These are phyloP conservation scores for Mechanitis messenoides DNA, from an alignment of 2,888 invertebrate genomes.

Conservation along the genomic window DNA sequence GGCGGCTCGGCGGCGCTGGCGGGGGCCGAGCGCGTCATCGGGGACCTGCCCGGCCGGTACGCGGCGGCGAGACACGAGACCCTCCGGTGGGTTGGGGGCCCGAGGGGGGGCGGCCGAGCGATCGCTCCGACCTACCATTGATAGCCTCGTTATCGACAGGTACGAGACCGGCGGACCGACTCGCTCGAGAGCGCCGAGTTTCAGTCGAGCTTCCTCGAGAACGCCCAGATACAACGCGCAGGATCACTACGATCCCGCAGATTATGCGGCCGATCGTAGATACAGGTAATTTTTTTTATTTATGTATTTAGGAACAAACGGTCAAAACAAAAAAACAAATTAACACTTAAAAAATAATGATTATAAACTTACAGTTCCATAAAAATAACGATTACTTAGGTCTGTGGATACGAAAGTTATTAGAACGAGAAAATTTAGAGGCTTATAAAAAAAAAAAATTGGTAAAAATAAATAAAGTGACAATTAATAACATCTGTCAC, in stretches of 20 bases:
- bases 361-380: no score
- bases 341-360: no score
- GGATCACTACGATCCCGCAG: constrained; percentile 70
- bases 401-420: no score
- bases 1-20: constrained; percentile 75
- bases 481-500: no score
- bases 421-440: no score
- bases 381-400: no score
- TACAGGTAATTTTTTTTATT: constrained; percentile 50
- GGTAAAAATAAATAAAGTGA: no score
- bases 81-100: constrained; percentile 35
- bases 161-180: constrained; percentile 60
- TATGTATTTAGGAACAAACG: no score
- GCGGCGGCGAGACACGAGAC: constrained; percentile 58
- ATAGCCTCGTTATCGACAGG: constrained; percentile 28
- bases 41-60: constrained; percentile 55
- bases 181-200: constrained; percentile 69
- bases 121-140: constrained; percentile 1
- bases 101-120: no score
- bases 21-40: constrained; percentile 63
- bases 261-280: constrained; percentile 68
- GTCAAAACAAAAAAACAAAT: no score
- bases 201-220: constrained; percentile 58
- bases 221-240: constrained; percentile 59
- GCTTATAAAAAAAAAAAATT: no score